Evolutionary conservation across 2,797 vertebrate species (phyloP), one percentile per base, ranked within the genome.

Genomic region (Sebastes reedi): DNA sequence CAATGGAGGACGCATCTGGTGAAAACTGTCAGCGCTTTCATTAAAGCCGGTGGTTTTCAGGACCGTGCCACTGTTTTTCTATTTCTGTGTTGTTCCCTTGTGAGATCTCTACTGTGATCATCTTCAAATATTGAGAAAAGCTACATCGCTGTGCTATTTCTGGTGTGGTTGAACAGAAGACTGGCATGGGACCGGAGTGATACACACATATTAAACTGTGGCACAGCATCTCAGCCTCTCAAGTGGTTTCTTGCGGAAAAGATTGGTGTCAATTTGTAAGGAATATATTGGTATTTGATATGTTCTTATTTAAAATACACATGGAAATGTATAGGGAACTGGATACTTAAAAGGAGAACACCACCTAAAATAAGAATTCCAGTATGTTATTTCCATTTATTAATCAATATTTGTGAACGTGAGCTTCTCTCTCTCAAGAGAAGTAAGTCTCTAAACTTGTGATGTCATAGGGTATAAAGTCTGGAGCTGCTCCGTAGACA

Each of bases 11-110:
- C 66, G 66, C 64, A 75, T 80, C 75, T 79, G 46, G 73, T 24
- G 42, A 76, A 64, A 50, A 68, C 73, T 83, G 79, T 87, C 80
- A 72, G 58, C 64, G 6, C 66, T 79, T 86, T 79, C 27, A 76
- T 89, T 74, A 76, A 52, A 8, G 82, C 50, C 59, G 62, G 71
- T 60, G 39, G 32, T 76, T 88, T 84, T 84, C 50, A 78, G 27
- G 50, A 46, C 30, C 16, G 58, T 34, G 74, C 30, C 75, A 70
- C 77, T 14, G 60, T 71, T 85, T 87, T 87, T 55, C 67, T n/a
- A 18, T 76, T 83, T 71, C 39, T 16, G 22, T 29, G 67, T 59
- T 30, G 39, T 13, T 81, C 71, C 70, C 67, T 52, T 8, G 34
- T 59, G 67, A 75, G 72, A 77, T 60, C 68, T 55, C 36, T 8